Percentiles rank a stretch among this genome's conserved stretches.
Evolutionary conservation across 2,797 vertebrate species (phyloP).

Genomic region (Ctenopoma kingsleyae): DNA sequence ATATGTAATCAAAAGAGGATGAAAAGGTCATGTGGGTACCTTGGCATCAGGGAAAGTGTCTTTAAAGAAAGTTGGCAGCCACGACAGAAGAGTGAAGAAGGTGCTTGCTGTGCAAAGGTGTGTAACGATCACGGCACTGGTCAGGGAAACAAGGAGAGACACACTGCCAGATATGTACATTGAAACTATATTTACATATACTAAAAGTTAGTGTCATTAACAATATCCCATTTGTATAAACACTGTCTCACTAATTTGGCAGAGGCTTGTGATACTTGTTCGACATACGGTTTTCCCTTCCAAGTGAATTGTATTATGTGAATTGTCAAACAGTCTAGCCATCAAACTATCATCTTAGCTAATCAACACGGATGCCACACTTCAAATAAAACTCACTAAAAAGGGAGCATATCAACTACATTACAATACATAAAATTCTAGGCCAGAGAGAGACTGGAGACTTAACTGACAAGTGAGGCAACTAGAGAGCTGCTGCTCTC

Average conservation of each 20-base stretch:
- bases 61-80: slow-evolving; percentile 97
- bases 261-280: no score
- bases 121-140: slow-evolving; percentile 92
- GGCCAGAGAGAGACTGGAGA: slow-evolving; percentile 1
- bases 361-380: slow-evolving; percentile 2
- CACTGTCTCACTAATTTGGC: neutral
- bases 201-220: neutral
- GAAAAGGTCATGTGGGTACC: slow-evolving; percentile 77
- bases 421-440: slow-evolving; percentile 38
- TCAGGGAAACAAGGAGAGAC: slow-evolving; percentile 15
- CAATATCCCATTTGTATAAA: slow-evolving; percentile 6
- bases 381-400: slow-evolving; percentile 29
- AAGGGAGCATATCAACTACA: slow-evolving; percentile 32
- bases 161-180: slow-evolving; percentile 23
- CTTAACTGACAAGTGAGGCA: slow-evolving; percentile 4
- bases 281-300: no score
- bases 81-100: slow-evolving; percentile 95
- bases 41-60: slow-evolving; percentile 94
- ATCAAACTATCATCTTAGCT: slow-evolving; percentile 3
- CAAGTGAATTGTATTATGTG: neutral
- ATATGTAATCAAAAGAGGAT: neutral
- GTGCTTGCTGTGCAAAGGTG: slow-evolving; percentile 94
- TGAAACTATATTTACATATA: neutral
- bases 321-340: neutral
- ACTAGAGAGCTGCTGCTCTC: slow-evolving; percentile 5